Percentiles rank a stretch among this genome's conserved stretches.
These are phyloP conservation scores for Petroica traversi DNA, from an alignment of 2,113 vertebrate species.

Conservation along the genomic window DNA sequence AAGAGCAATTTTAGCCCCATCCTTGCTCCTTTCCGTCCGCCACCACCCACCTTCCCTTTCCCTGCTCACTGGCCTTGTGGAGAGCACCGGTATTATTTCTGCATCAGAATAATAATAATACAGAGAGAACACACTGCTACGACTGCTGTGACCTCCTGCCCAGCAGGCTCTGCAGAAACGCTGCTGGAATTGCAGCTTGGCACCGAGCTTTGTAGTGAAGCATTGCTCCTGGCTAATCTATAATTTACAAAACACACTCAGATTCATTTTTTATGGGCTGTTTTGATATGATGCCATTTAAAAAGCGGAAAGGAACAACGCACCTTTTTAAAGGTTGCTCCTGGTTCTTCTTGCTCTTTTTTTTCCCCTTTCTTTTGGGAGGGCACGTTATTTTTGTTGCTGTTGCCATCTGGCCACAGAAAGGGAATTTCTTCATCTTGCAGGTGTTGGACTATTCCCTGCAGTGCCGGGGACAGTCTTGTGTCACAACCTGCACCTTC, in stretches of 20 bases:
- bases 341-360: neutral
- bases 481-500: neutral
- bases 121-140: neutral
- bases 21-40: neutral
- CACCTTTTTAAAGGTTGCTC: neutral
- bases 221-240: constrained; percentile 43
- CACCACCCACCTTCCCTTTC: neutral
- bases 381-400: neutral
- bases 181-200: constrained; percentile 43
- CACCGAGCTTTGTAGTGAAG: neutral
- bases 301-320: neutral
- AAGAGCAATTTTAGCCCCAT: neutral
- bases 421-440: neutral
- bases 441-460: neutral
- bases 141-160: constrained; percentile 21
- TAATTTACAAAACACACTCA: constrained; percentile 54
- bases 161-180: neutral
- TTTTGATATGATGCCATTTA: constrained; percentile 8
- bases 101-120: constrained; percentile 47
- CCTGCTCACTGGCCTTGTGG: neutral
- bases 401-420: neutral
- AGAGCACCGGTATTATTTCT: constrained; percentile 12
- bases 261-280: constrained; percentile 19
- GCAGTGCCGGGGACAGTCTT: neutral
- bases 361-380: neutral